Conservation (phyloP, 2,797 vertebrate genomes). For the Enteromius fasciolatus region DNA sequence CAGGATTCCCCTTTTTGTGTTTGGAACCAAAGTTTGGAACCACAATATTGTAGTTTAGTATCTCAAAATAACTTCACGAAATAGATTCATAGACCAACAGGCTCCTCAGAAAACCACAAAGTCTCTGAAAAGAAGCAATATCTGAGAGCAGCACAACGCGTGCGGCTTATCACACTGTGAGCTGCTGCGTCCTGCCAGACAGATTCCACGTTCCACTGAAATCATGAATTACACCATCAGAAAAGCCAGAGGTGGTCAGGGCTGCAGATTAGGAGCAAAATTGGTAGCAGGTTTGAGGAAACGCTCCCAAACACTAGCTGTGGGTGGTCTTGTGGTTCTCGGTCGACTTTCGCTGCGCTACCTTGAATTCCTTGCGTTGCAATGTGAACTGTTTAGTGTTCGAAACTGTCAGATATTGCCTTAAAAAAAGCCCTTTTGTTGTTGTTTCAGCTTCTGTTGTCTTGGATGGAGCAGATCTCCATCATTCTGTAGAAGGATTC, state of each 20-base stretch:
- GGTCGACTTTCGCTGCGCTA: conserved; percentile 6
- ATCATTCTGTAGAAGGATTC: conserved; percentile 26
- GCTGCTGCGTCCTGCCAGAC: conserved; percentile 50
- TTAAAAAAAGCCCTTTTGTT: conserved; percentile 6
- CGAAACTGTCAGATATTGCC: conserved; percentile 26
- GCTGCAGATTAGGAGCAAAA: conserved; percentile 55
- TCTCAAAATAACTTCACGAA: conserved; percentile 47
- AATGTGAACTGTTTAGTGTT: conserved; percentile 28
- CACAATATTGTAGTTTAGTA: conserved; percentile 17
- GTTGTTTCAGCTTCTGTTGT: conserved; percentile 39
- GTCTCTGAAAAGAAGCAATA: conserved; percentile 38
- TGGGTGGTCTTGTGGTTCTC: conserved; percentile 54
- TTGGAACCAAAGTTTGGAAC: conserved; percentile 2
- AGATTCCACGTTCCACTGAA: conserved; percentile 56
- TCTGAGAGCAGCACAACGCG: conserved; percentile 8
- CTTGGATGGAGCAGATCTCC: conserved; percentile 15
- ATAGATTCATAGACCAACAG: conserved; percentile 39
- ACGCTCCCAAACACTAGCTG: conserved; percentile 47
- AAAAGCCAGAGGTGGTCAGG: conserved; percentile 51
- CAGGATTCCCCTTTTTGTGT: conserved; percentile 21
- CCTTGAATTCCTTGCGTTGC: conserved; percentile 12
- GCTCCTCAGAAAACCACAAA: conserved; percentile 45
- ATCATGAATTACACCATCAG: conserved; percentile 57
- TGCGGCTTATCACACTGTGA: conserved; percentile 22
- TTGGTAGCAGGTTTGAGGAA: conserved; percentile 61